These are phyloP conservation scores for Synergus gifuensis DNA, from an alignment of 2,888 invertebrate genomes.

Conservation along the genomic window DNA sequence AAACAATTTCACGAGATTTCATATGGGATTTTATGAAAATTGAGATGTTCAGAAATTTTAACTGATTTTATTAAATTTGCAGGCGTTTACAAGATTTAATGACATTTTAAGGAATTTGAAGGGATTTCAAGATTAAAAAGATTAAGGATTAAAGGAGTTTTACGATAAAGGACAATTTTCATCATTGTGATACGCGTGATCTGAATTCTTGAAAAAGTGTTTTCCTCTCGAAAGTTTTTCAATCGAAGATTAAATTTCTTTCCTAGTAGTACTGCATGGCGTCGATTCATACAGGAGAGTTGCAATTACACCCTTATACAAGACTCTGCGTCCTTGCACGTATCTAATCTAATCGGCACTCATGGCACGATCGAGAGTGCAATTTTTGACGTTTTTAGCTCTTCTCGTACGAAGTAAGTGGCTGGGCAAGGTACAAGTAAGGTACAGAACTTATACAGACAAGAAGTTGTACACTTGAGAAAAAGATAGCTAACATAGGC, in stretches of 20 bases:
- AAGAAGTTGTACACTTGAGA: slow-evolving; percentile 56
- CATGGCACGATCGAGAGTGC: slow-evolving; percentile 40
- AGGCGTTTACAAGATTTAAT: no score
- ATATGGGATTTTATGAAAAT: no score
- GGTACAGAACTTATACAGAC: slow-evolving; percentile 43
- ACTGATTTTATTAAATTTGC: no score
- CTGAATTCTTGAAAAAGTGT: not conserved
- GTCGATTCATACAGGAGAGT: not conserved
- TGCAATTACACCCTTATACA: slow-evolving; percentile 45
- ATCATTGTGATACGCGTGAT: not conserved
- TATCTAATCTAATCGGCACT: slow-evolving; percentile 48
- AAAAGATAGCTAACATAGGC: slow-evolving; percentile 46
- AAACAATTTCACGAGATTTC: no score
- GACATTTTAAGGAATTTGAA: no score
- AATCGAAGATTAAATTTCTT: not conserved
- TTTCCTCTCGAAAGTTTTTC: not conserved
- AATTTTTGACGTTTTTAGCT: slow-evolving; percentile 50
- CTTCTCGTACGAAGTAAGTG: slow-evolving; percentile 47
- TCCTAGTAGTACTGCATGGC: not conserved
- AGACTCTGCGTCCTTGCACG: slow-evolving; percentile 44
- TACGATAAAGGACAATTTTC: not conserved
- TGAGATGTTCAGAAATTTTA: no score
- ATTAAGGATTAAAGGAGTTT: no score
- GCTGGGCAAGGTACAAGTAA: slow-evolving; percentile 54
- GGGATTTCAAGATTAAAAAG: not conserved